Percentiles rank a stretch among this genome's conserved stretches.
These are phyloP conservation scores for Anableps anableps DNA, from an alignment of 2,797 vertebrate species.

Conservation along the genomic window DNA sequence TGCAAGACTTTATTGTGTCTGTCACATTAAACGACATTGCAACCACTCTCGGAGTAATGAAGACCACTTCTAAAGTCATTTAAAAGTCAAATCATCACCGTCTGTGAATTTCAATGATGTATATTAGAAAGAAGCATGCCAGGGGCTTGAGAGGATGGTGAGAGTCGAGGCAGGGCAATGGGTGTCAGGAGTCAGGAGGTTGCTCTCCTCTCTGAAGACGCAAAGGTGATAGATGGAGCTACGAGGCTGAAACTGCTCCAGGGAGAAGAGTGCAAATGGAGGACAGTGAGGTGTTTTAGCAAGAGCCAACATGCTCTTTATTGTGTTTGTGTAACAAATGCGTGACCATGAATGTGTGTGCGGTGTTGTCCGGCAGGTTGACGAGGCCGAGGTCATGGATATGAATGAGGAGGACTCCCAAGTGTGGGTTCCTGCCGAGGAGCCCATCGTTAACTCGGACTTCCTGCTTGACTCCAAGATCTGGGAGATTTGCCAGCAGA, in stretches of 20 bases:
- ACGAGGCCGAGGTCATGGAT: slow-evolving; percentile 82
- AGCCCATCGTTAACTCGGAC: slow-evolving; percentile 89
- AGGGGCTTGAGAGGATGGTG: slow-evolving; percentile 58
- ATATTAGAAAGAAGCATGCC: slow-evolving; percentile 62
- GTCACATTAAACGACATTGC: slow-evolving; percentile 76
- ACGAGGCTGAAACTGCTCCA: slow-evolving; percentile 41
- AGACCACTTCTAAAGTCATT: slow-evolving; percentile 80
- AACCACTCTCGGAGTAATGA: slow-evolving; percentile 73
- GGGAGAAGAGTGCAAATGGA: slow-evolving; percentile 55
- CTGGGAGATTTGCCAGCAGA: slow-evolving; percentile 92
- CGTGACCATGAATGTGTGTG: slow-evolving; percentile 18
- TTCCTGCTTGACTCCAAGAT: slow-evolving; percentile 94
- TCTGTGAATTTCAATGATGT: slow-evolving; percentile 78
- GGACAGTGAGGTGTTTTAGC: slow-evolving; percentile 26
- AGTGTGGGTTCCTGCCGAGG: slow-evolving; percentile 93
- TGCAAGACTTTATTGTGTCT: slow-evolving; percentile 78
- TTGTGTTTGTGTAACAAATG: slow-evolving; percentile 12
- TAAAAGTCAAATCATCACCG: slow-evolving; percentile 80
- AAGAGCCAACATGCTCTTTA: slow-evolving; percentile 18
- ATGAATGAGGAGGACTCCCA: slow-evolving; percentile 89
- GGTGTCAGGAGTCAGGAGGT: slow-evolving; percentile 68
- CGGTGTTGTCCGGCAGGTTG: slow-evolving; percentile 77
- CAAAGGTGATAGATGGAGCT: slow-evolving; percentile 71
- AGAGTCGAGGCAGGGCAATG: slow-evolving; percentile 43
- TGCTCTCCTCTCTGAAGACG: slow-evolving; percentile 51